A percentile compares a stretch with the other conserved stretches of the same genome.
Evolutionary conservation across 2,888 invertebrate genomes (phyloP).

Genomic region (Temnothorax unifasciatus): DNA sequence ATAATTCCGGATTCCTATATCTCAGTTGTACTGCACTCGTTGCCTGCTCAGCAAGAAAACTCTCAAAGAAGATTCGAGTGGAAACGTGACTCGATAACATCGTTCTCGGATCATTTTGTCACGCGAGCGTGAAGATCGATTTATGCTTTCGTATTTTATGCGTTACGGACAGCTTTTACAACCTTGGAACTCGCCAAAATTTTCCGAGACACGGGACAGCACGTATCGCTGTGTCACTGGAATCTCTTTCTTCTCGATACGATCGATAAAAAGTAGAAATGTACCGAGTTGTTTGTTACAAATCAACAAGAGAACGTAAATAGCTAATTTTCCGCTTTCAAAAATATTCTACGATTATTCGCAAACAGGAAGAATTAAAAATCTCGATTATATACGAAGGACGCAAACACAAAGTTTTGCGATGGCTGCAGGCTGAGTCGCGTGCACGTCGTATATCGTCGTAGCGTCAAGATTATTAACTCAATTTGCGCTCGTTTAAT

Average conservation of each 20-base stretch:
- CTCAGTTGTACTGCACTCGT: constrained; percentile 36
- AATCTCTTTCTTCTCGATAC: background rate
- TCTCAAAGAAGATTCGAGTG: constrained; percentile 41
- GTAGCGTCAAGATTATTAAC: background rate
- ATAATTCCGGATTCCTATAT: constrained; percentile 31
- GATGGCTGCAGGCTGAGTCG: background rate
- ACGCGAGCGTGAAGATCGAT: constrained; percentile 44
- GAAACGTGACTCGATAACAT: constrained; percentile 53
- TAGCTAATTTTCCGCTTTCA: background rate
- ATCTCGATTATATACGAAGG: background rate
- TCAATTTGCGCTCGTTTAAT: constrained; percentile 20
- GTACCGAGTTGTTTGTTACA: background rate
- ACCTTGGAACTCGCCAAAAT: constrained; percentile 35
- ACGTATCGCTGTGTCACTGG: background rate
- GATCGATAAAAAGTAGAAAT: constrained; percentile 15
- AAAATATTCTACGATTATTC: constrained; percentile 1
- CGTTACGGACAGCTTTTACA: constrained; percentile 33
- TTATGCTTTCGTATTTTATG: constrained; percentile 49
- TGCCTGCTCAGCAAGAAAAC: constrained; percentile 48
- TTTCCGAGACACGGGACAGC: background rate
- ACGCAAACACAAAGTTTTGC: background rate
- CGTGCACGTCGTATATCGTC: background rate
- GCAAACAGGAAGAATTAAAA: background rate
- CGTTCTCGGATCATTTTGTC: constrained; percentile 52
- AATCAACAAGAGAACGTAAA: constrained; percentile 7